phyloP scores from a whole-genome alignment of 2,797 vertebrate genomes.

The Morelia viridis region DNA sequence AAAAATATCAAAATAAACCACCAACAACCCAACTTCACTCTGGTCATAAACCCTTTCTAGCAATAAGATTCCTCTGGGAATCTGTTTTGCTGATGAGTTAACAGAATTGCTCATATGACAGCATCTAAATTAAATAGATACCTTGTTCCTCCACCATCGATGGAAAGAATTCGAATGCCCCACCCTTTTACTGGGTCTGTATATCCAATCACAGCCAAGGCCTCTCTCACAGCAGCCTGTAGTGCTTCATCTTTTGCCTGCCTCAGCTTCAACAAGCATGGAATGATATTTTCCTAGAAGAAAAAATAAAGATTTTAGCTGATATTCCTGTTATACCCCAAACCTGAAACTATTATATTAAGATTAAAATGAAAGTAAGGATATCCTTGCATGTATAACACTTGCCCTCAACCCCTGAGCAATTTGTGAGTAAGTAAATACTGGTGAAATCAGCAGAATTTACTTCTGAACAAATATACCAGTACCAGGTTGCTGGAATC shows the following conservation, averaged over 20 bases:
- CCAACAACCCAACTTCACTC: not conserved
- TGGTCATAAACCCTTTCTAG: not conserved
- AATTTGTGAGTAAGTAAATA: not conserved
- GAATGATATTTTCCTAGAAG: conserved; percentile 87
- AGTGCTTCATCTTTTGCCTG: conserved; percentile 86
- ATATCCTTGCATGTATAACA: not conserved
- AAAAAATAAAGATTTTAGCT: conserved; percentile 32
- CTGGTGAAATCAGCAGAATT: not conserved
- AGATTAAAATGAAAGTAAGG: conserved; percentile 17
- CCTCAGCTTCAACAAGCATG: conserved; percentile 86
- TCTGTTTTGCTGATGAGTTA: not conserved
- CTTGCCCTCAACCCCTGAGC: not conserved
- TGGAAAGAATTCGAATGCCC: conserved; percentile 88
- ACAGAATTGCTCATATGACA: not conserved
- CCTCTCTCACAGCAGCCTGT: conserved; percentile 89
- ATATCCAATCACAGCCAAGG: conserved; percentile 89
- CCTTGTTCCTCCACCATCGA: conserved; percentile 94
- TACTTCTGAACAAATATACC: not conserved
- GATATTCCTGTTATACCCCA: not conserved
- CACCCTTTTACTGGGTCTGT: conserved; percentile 87
- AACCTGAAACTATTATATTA: not conserved
- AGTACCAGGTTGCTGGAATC: not conserved
- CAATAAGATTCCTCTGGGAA: conserved; percentile 56
- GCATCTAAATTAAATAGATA: not conserved
- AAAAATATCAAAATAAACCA: not conserved